These are phyloP conservation scores for Dioctria linearis DNA, from an alignment of 2,888 invertebrate genomes.

Conservation along the genomic window DNA sequence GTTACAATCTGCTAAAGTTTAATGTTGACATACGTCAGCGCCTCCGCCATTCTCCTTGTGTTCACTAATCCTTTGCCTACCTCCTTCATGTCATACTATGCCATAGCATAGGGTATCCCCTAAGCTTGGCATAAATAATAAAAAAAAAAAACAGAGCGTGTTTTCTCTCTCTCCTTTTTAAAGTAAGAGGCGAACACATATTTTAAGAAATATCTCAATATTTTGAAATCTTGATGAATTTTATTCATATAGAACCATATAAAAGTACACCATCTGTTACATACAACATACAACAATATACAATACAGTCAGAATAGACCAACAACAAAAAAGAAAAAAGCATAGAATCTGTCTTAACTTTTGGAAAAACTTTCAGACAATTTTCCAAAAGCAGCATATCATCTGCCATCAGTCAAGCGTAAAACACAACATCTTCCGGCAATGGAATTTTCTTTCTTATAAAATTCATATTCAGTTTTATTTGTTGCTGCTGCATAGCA, in stretches of 20 bases:
- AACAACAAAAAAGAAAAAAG: conserved; percentile 43
- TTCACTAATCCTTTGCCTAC: too few relatives aligned
- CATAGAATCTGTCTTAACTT: conserved; percentile 44
- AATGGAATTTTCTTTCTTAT: conserved; percentile 45
- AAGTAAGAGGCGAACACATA: too few relatives aligned
- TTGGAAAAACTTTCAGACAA: conserved; percentile 51
- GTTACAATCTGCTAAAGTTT: too few relatives aligned
- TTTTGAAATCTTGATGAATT: conserved; percentile 17
- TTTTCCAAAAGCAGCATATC: conserved; percentile 53
- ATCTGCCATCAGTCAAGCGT: conserved; percentile 55
- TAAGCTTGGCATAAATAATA: too few relatives aligned
- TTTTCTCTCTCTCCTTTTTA: too few relatives aligned
- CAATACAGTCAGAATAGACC: conserved; percentile 38
- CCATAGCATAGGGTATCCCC: too few relatives aligned
- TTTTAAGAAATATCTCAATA: conserved; percentile 12
- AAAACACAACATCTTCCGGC: conserved; percentile 53
- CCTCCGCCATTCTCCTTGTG: too few relatives aligned
- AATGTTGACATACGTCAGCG: too few relatives aligned
- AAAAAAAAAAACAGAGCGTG: too few relatives aligned
- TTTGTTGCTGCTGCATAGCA: conserved; percentile 23
- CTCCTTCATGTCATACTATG: too few relatives aligned
- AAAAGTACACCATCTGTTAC: conserved; percentile 33
- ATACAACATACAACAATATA: not conserved
- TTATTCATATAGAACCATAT: conserved; percentile 20
- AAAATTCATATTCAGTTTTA: not conserved